Evolutionary conservation across 2,888 invertebrate genomes (phyloP), one percentile per base, ranked within the genome.

Genomic region (Alloplasta piceator): DNA sequence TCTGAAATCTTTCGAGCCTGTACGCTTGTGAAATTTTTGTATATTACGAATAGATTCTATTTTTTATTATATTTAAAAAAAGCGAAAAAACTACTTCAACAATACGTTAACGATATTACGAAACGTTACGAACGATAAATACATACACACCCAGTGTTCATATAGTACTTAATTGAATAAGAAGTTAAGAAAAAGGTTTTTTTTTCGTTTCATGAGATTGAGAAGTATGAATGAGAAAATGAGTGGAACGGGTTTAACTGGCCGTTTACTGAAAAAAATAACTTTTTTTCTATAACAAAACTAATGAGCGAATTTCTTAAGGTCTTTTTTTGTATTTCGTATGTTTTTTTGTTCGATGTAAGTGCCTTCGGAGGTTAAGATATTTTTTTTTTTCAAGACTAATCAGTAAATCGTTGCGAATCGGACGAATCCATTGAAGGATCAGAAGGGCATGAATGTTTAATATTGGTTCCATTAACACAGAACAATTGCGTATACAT

Each of bases 61-160:
- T 85, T 26, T 82, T 78, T 67, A 76, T 79, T 67, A 61, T 56
- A 50, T n/a, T 38, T 50, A 66, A 38, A 56, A 12, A 36, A 5
- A 14, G 26, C 26, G 7, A 4, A 55, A n/a, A 41, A 60, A 74
- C 55, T 14, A 64, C 10, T 12, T 55, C 39, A 66, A 38, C 46
- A 72, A 68, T 56, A 66, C 43, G 63, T 52, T 64, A 58, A 70
- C 14, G 26, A 60, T 70, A 43, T 48, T 56, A 63, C 68, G 58
- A 75, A 77, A 73, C 50, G 64, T 72, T 72, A 80, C 63, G 56
- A 52, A 80, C 46, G 48, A 77, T 68, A 48, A 72, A 77, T 64
- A 67, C 72, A 81, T 76, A 71, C 61, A 78, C 68, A 81, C 79
- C 82, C 71, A 80, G 84, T 85, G 83, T 85, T 85, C 83, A 83